Evolutionary conservation across 2,797 vertebrate species (phyloP), one percentile per base, ranked within the genome.

Genomic region (Chromis chromis): DNA sequence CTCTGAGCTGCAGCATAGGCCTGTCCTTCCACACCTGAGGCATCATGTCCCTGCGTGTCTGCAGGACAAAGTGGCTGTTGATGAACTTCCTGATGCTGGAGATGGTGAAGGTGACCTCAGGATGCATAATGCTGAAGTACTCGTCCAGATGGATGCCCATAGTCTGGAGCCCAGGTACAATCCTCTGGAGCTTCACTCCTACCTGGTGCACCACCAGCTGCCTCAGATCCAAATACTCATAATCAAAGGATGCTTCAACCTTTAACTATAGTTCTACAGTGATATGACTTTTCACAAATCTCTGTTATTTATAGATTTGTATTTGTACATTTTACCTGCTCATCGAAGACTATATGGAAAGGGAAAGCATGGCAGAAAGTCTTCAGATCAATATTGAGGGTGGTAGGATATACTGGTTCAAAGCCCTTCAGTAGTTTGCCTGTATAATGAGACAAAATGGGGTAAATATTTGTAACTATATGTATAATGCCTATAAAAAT

Each of bases 261-360:
- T 7, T 31, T 31, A 7, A 7, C 1, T 31, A 7, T 5, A 31
- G 4, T 31, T 31, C 28, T 31, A 31, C 6, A 31, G 28, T 16
- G 40, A 42, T 1, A 16, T 17, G 40, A 6, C 14, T 42, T 16
- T 42, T 4, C 2, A 16, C 40, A 13, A 5, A 42, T 31, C 28
- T 31, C 2, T 31, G 28, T 16, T 42, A 16, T 40, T 13, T 40
- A 40, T 14, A 12, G 12, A 14, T 42, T 4, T 42, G 40, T 42
- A 42, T 42, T 22, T 21, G 10, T 9, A 50, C 48, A 55, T 44
- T 36, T n/a, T 62, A 95, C 95, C 91, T 95, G 92, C 89, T 95
- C 92, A 71, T 96, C 92, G 78, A 96, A 96, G 72, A 96, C 94
- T 81, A 96, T 87, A 61, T 96, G 95, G 64, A 95, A 96, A 73